Conservation (phyloP, 2,113 vertebrate species). For the Psophia crepitans region DNA sequence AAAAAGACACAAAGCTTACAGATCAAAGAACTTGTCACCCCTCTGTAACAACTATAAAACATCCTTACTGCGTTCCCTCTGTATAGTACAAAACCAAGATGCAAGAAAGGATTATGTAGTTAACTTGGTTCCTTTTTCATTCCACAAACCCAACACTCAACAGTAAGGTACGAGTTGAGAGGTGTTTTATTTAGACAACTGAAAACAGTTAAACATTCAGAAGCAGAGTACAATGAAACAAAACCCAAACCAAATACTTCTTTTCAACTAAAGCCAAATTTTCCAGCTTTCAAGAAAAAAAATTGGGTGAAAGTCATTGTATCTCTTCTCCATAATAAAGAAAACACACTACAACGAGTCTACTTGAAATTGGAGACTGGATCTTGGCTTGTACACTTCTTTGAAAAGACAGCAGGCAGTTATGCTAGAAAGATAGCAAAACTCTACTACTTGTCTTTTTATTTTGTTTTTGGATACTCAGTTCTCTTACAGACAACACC, state of each 20-base stretch:
- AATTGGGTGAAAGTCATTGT: constrained; percentile 65
- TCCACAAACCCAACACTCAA: constrained; percentile 11
- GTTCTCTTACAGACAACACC: constrained; percentile 60
- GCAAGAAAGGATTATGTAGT: background rate
- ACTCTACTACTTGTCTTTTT: constrained; percentile 75
- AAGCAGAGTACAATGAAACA: constrained; percentile 76
- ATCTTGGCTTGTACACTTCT: constrained; percentile 66
- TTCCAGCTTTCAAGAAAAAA: constrained; percentile 60
- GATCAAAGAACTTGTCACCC: background rate
- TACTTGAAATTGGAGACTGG: constrained; percentile 68
- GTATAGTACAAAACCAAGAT: background rate
- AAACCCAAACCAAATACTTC: constrained; percentile 71
- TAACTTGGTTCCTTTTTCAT: constrained; percentile 2
- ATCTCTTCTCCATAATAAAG: constrained; percentile 70
- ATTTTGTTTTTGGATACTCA: constrained; percentile 38
- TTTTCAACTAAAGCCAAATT: constrained; percentile 58
- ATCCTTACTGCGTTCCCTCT: background rate
- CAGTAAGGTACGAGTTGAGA: constrained; percentile 35
- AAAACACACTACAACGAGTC: constrained; percentile 70
- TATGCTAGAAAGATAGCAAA: constrained; percentile 61
- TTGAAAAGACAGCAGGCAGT: constrained; percentile 81
- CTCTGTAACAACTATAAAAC: background rate
- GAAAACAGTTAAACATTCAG: constrained; percentile 77
- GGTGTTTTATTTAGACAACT: constrained; percentile 84
- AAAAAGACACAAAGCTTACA: constrained; percentile 39